Percentiles rank a stretch among this genome's conserved stretches.
phyloP scores from a whole-genome alignment of 1,140 invertebrate species.

The Orchestia grillus region DNA sequence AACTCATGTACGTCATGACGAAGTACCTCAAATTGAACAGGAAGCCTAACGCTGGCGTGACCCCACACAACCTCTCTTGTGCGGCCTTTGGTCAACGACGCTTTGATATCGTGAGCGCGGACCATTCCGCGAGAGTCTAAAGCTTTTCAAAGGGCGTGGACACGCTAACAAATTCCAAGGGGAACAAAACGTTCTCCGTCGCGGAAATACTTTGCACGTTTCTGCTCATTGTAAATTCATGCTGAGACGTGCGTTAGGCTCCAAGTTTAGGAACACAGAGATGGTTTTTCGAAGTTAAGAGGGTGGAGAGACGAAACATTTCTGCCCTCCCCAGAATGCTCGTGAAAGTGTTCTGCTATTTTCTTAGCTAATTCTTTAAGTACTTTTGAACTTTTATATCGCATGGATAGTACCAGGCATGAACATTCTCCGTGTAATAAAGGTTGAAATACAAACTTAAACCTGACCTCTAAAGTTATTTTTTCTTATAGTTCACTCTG shows the following conservation, averaged over 20 bases:
- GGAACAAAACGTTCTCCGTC: not conserved
- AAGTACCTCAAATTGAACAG: not conserved
- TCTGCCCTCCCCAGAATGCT: not conserved
- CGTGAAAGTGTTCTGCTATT: not conserved
- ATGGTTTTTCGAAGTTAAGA: not conserved
- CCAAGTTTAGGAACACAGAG: not conserved
- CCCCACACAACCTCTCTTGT: not conserved
- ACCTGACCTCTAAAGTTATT: not conserved
- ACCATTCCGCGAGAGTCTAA: not conserved
- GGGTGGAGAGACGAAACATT: not conserved
- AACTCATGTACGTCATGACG: not conserved
- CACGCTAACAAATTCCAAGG: not conserved
- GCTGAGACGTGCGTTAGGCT: not conserved
- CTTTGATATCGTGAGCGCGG: not conserved
- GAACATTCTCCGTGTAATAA: not conserved
- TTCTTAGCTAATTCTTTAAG: not conserved
- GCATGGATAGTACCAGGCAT: not conserved
- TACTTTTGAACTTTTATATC: not conserved
- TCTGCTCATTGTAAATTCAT: not conserved
- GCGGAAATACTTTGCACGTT: not conserved
- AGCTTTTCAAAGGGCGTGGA: not conserved
- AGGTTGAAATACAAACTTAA: not conserved
- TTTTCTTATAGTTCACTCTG: not conserved
- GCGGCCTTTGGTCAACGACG: not conserved
- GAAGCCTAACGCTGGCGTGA: not conserved